Percentiles rank a stretch among this genome's conserved stretches.
Evolutionary conservation across 2,113 vertebrate species (phyloP).

Genomic region (Grammomys surdaster): DNA sequence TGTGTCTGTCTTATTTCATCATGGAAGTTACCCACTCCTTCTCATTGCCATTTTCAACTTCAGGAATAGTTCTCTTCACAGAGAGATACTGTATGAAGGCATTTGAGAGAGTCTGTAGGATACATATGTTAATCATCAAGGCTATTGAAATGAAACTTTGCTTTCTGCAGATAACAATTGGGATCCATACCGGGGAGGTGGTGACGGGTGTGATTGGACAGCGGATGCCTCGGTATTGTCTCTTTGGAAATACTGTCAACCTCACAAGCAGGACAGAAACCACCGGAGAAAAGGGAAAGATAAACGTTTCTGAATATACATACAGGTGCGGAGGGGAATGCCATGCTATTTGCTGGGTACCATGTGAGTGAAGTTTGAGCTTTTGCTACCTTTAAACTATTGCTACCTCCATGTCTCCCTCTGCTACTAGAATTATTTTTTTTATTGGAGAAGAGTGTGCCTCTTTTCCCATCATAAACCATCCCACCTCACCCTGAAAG

Average conservation of each 20-base stretch:
- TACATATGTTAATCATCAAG: background rate
- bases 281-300: slow-evolving; percentile 97
- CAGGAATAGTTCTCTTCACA: background rate
- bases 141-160: slow-evolving; percentile 18
- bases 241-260: slow-evolving; percentile 99
- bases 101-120: background rate
- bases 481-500: background rate
- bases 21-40: background rate
- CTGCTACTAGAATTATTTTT: background rate
- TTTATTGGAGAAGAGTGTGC: background rate
- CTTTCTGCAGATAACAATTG: slow-evolving; percentile 94
- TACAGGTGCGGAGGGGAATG: slow-evolving; percentile 89
- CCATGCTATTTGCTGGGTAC: background rate
- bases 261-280: slow-evolving; percentile 99
- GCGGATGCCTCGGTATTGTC: slow-evolving; percentile 98
- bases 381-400: background rate
- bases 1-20: background rate
- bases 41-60: background rate
- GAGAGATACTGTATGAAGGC: background rate
- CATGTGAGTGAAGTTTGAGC: background rate
- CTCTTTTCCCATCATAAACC: background rate
- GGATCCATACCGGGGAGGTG: slow-evolving; percentile 98
- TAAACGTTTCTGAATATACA: slow-evolving; percentile 98
- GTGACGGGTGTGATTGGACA: slow-evolving; percentile 99
- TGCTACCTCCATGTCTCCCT: background rate